These are phyloP conservation scores for Litocranius walleri DNA, from an alignment of 2,113 vertebrate species.

Conservation along the genomic window DNA sequence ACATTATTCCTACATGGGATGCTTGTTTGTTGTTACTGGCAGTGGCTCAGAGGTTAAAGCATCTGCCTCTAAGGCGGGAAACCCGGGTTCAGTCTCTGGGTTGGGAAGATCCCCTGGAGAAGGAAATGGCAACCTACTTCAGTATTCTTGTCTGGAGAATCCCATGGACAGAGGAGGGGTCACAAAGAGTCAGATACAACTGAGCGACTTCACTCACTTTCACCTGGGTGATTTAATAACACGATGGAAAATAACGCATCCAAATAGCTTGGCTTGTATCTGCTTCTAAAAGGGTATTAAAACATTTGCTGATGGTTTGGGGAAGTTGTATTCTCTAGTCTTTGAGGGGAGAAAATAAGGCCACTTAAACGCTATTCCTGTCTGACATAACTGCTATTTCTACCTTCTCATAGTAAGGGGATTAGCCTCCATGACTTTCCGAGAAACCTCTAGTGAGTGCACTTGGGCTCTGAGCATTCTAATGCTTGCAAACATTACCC, in stretches of 20 bases:
- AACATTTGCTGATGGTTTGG: constrained; percentile 4
- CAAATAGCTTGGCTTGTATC: not conserved
- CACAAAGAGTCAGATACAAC: no score
- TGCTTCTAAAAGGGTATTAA: not conserved
- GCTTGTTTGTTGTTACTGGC: not conserved
- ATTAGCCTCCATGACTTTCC: not conserved
- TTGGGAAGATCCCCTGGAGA: no score
- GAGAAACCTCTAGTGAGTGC: not conserved
- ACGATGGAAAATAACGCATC: not conserved
- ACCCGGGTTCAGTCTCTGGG: no score
- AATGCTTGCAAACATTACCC: not conserved
- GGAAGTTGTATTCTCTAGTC: not conserved
- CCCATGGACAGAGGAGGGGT: no score
- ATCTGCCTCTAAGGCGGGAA: no score
- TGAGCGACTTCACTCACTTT: no score
- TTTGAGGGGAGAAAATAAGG: not conserved
- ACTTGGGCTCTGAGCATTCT: not conserved
- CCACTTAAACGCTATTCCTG: not conserved
- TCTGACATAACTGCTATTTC: constrained; percentile 3
- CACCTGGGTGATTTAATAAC: not conserved
- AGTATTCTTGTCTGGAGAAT: no score
- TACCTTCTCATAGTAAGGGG: not conserved
- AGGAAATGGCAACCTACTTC: no score
- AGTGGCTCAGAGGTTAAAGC: not conserved
- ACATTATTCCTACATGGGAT: not conserved